Conservation (phyloP, 1,140 invertebrate genomes). For the Aricia agestis region DNA sequence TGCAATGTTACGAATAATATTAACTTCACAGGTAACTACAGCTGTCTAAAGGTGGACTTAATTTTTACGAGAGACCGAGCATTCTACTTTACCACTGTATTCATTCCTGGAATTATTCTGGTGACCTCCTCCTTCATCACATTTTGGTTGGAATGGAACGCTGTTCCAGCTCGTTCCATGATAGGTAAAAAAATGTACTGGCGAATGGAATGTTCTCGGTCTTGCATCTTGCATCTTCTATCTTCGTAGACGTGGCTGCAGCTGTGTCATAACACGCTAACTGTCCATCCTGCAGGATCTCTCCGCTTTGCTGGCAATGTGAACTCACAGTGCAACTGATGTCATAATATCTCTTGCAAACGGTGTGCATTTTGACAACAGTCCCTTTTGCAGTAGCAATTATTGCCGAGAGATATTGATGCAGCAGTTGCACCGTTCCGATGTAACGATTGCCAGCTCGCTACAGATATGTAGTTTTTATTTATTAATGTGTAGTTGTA, state of each 20-base stretch:
- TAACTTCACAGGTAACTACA: conserved; percentile 88
- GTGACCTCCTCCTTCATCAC: conserved; percentile 94
- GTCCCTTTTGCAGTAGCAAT: background rate
- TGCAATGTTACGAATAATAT: conserved; percentile 51
- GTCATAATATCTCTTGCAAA: background rate
- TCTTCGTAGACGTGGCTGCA: conserved; percentile 58
- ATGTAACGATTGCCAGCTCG: conserved; percentile 20
- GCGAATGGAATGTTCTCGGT: conserved; percentile 63
- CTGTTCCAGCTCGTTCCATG: conserved; percentile 91
- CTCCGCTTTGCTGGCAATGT: conserved; percentile 44
- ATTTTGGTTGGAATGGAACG: conserved; percentile 95
- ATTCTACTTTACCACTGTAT: conserved; percentile 94
- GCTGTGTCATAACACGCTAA: conserved; percentile 65
- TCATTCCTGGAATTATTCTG: conserved; percentile 93
- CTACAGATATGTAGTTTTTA: conserved; percentile 23
- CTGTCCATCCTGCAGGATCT: conserved; percentile 46
- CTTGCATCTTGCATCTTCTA: conserved; percentile 57
- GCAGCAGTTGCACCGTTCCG: background rate
- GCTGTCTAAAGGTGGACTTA: conserved; percentile 90
- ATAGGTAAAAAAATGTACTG: conserved; percentile 82
- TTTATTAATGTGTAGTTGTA: conserved; percentile 53
- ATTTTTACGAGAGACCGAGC: conserved; percentile 88
- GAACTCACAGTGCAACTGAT: conserved; percentile 20
- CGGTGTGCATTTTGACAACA: background rate
- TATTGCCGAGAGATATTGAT: background rate